Base-by-base conservation (phyloP, 2,888 invertebrate genomes). In the Abrostola tripartita region DNA sequence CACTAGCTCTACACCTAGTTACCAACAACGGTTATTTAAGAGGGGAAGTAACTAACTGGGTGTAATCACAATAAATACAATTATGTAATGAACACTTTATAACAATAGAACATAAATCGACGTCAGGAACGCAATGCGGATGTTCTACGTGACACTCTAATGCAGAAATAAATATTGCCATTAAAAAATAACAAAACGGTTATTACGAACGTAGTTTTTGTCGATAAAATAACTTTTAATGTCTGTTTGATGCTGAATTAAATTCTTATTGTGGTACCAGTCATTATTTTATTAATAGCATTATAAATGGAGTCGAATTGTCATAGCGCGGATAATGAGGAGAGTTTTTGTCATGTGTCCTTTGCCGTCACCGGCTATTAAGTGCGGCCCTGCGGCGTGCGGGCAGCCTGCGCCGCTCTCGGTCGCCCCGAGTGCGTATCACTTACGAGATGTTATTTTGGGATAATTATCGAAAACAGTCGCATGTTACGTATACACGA, bases 201-300 rank as follows among this genome's bases (percentile, higher is more conserved):
- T 83, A 75, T 86, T 82, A 81, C 69, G 52, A 76, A 68, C 67
- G 72, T 78, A 77, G 81, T 83, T 88, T 91, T 91, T 90, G 87
- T 85, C 83, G 81, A 89, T 92, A 88, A 90, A 92, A 89, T 90
- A 86, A 88, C 86, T 88, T 92, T 90, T 91, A 90, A 92, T 91
- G 90, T 90, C 82, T 84, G 85, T 89, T 89, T 89, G 88, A 92
- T 90, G 89, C 88, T 83, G 86, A 88, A 89, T 90, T 88, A 89
- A 87, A 86, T 85, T 79, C 71, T 78, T 78, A 79, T 80, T 79
- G 80, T 80, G 60, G 74, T 69, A 82, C 70, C 62, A 74, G 69
- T 78, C 84, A 90, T 92, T 91, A 92, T 92, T 88, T 88, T 91
- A 92, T 93, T 92, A 93, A 93, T 93, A 92, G 91, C 90, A 92